Evolutionary conservation across 2,797 vertebrate genomes (phyloP), one percentile per base, ranked within the genome.

Genomic region (Tokudaia muenninki): DNA sequence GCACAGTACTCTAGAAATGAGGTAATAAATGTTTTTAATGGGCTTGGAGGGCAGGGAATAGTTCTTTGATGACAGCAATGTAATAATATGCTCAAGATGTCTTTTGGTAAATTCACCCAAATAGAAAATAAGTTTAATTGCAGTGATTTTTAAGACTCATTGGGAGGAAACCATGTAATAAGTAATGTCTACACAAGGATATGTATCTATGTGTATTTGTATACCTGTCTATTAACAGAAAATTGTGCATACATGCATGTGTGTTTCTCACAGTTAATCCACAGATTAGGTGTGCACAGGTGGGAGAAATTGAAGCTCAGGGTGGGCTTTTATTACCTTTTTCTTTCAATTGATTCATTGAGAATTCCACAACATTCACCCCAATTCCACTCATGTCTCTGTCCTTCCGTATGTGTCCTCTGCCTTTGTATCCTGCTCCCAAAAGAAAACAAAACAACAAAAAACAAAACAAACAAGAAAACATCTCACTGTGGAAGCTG

Each of bases 81-180:
- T 61, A 57, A 70, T 41, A 92, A 94, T 14, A 67, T 77, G 6
- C 3, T 92, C 93, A 37, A 92, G 67, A 87, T 86, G 17, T 89
- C 67, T 90, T 93, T 50, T 57, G 17, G 4, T 67, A 83, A 92
- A 78, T 94, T 94, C 19, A 44, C 26, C 41, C 83, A 93, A 74
- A 94, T 22, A 78, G 9, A 91, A 82, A 87, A 61, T 94, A 87
- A 26, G 8, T 31, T 50, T 26, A 79, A 61, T 80, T 82, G 31
- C 7, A 75, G 16, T 70, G 52, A 79, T 79, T 82, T 67, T 92
- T 79, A 87, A 87, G 34, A 75, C 44, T 83, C 21, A 26, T 26
- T 22, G 5, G 9, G 34, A 74, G 24, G 10, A 22, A 84, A 55
- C 12, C 44, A 9, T 89, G 14, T 37, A 41, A 57, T 90, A 81